Conservation (phyloP, 2,113 vertebrate species). For the Hypomesus transpacificus region DNA sequence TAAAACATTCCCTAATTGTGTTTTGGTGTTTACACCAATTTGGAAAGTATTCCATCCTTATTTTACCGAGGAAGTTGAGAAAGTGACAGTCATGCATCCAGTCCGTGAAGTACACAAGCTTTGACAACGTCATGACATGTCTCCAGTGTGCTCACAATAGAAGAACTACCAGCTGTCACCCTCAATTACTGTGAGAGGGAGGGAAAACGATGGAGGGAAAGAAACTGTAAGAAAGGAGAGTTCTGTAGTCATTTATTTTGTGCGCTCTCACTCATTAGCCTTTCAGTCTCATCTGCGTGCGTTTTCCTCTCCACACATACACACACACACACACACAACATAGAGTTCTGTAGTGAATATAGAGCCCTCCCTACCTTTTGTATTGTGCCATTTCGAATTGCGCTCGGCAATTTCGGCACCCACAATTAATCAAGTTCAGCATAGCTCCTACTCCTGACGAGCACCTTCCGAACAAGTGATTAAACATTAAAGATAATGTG, state of each 20-base stretch:
- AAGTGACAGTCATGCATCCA: slow-evolving; percentile 50
- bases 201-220: background rate
- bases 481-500: slow-evolving; percentile 58
- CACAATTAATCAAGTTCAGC: slow-evolving; percentile 64
- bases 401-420: slow-evolving; percentile 35
- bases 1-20: slow-evolving; percentile 32
- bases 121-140: slow-evolving; percentile 52
- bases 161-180: slow-evolving; percentile 57
- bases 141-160: slow-evolving; percentile 44
- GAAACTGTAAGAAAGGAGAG: background rate
- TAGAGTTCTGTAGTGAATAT: slow-evolving; percentile 5
- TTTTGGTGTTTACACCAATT: slow-evolving; percentile 43
- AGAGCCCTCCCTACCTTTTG: slow-evolving; percentile 1
- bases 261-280: background rate
- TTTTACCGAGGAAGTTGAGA: slow-evolving; percentile 37
- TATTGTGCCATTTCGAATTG: slow-evolving; percentile 43
- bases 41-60: slow-evolving; percentile 41
- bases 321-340: slow-evolving; percentile 29
- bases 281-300: background rate
- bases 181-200: slow-evolving; percentile 50
- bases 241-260: background rate
- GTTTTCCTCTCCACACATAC: slow-evolving; percentile 41
- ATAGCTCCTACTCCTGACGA: slow-evolving; percentile 25
- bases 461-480: slow-evolving; percentile 36
- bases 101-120: slow-evolving; percentile 54